Evolutionary conservation across 2,113 vertebrate genomes (phyloP), one percentile per base, ranked within the genome.

Genomic region (Gorilla gorilla): DNA sequence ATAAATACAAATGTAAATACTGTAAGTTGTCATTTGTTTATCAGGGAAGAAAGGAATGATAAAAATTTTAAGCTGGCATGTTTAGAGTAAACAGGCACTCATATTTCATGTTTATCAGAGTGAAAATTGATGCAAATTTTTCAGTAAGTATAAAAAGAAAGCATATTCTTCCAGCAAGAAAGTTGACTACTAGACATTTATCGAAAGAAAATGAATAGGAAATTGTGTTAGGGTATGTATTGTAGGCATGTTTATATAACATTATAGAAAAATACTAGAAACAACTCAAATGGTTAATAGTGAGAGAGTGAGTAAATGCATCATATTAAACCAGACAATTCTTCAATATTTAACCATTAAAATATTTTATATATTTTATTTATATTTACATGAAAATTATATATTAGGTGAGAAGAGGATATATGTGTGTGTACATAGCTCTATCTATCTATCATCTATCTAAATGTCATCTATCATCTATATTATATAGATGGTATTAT

Each of bases 161-260:
- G 2, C 23, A 45, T 35, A 57, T 3, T 52, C 6, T 93, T 73
- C 70, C 38, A 83, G 32, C 6, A 48, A 81, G 22, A 66, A 20
- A 85, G 38, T 50, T 23, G 10, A 95, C 8, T 9, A 16, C n/a
- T 89, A 43, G 43, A 66, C 6, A 86, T 73, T 68, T 72, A 57
- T 85, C 22, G 86, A 89, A 91, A 92, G 35, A 92, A 85, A 95
- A 76, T 66, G 13, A 43, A 61, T 38, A 94, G 30, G 14, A 90
- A 95, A 79, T 79, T 81, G 9, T 92, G 13, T 72, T 48, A 52
- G 40, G 35, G 38, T 72, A 14, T 55, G 48, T 64, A 66, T 55
- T 64, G n/a, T n/a, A 82, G 27, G 14, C 68, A 92, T 96, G 22
- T 70, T 38, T 35, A 27, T 30, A 57, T 1, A 73, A 23, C 18